These are phyloP conservation scores for Struthio camelus DNA, from an alignment of 2,113 vertebrate genomes.

Conservation along the genomic window DNA sequence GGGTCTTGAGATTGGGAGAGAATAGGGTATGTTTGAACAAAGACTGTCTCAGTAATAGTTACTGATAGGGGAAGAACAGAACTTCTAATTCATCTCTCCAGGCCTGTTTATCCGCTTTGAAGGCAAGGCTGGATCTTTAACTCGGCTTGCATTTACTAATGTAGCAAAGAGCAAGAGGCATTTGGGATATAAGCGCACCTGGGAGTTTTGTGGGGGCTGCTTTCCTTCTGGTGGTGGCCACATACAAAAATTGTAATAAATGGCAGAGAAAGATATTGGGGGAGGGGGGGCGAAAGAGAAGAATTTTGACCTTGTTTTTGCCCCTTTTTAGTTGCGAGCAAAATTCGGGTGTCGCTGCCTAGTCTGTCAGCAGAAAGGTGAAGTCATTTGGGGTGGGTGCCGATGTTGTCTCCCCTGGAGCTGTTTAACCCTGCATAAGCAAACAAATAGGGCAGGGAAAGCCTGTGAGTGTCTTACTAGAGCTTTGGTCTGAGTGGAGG, in stretches of 20 bases:
- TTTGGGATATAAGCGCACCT: neutral
- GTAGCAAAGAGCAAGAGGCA: neutral
- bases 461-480: neutral
- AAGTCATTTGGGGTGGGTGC: accelerated
- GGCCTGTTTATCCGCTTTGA: no score
- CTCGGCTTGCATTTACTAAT: neutral
- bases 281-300: neutral
- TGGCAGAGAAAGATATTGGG: neutral
- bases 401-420: neutral
- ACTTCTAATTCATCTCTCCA: neutral
- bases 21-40: neutral
- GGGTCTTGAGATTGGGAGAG: neutral
- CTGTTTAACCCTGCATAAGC: no score
- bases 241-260: neutral
- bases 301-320: neutral
- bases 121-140: neutral
- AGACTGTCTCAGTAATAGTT: neutral
- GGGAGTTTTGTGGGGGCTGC: neutral
- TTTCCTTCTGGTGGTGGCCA: neutral
- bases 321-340: neutral
- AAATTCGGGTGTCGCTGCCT: neutral
- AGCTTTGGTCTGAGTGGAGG: neutral
- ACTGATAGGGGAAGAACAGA: neutral
- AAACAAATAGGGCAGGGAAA: neutral
- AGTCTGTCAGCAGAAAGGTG: no score